Percentiles rank a stretch among this genome's conserved stretches.
Evolutionary conservation across 2,888 invertebrate species (phyloP).

Genomic region (Ophonus ardosiacus): DNA sequence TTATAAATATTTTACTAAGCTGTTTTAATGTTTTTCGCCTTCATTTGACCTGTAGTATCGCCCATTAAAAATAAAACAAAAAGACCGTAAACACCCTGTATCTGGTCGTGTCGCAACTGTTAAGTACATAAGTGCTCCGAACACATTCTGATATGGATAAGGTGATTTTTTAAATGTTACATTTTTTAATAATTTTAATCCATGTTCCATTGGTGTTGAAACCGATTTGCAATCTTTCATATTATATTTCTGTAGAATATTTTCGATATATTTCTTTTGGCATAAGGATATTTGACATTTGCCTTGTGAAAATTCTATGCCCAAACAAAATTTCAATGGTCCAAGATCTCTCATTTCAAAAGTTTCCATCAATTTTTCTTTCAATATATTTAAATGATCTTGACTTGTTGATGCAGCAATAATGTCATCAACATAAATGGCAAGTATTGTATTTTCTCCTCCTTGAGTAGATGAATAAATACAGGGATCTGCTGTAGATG

Average conservation of each 20-base stretch:
- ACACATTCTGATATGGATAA: constrained; percentile 22
- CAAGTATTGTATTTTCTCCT: background rate
- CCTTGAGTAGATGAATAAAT: background rate
- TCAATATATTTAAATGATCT: background rate
- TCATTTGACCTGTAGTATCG: too few relatives aligned
- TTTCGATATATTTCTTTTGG: constrained; percentile 21
- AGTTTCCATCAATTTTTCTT: background rate
- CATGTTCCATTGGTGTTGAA: background rate
- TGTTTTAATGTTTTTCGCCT: too few relatives aligned
- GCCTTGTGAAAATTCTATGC: background rate
- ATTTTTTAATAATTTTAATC: background rate
- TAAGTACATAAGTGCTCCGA: constrained; percentile 24
- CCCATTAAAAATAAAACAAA: too few relatives aligned
- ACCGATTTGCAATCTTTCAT: constrained; percentile 29
- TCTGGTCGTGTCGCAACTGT: constrained; percentile 47
- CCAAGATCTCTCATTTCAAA: background rate
- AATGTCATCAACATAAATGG: background rate
- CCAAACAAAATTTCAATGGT: background rate
- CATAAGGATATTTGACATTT: background rate
- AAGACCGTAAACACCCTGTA: too few relatives aligned
- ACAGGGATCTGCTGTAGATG: background rate
- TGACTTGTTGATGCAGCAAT: background rate
- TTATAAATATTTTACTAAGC: too few relatives aligned
- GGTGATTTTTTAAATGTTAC: background rate
- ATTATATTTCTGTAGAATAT: constrained; percentile 27